Conservation (phyloP, 2,888 invertebrate genomes). For the Macrosiphum euphorbiae region DNA sequence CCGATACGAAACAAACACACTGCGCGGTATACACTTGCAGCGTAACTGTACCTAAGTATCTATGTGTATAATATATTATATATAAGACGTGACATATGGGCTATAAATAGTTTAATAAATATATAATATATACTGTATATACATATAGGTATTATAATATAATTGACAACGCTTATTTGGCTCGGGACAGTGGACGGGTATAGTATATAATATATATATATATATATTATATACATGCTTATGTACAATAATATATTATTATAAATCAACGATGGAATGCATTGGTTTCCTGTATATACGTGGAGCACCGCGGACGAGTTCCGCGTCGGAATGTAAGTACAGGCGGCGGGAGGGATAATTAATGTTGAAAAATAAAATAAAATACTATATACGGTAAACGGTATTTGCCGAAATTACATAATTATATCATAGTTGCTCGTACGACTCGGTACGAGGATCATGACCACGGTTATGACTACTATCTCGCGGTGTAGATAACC, state of each 20-base stretch:
- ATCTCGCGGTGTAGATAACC: too few relatives aligned
- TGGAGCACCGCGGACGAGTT: background rate
- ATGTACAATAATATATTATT: background rate
- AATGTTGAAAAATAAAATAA: background rate
- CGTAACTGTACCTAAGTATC: background rate
- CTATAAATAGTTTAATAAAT: slow-evolving; percentile 8
- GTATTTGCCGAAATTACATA: background rate
- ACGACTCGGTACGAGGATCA: background rate
- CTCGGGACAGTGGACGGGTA: slow-evolving; percentile 45
- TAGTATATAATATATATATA: slow-evolving; percentile 17
- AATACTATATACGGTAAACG: background rate
- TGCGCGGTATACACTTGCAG: background rate
- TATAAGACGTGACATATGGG: background rate
- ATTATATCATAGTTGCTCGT: too few relatives aligned
- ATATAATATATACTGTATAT: background rate
- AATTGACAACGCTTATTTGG: slow-evolving; percentile 46
- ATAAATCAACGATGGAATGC: slow-evolving; percentile 37
- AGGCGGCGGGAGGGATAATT: background rate
- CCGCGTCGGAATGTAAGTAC: slow-evolving; percentile 23
- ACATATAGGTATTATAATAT: background rate
- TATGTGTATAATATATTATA: background rate
- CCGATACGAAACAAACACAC: background rate
- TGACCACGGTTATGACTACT: background rate
- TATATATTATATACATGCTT: background rate
- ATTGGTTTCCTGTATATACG: slow-evolving; percentile 11